phyloP scores from a whole-genome alignment of 2,888 invertebrate genomes.

The Phalera bucephala region DNA sequence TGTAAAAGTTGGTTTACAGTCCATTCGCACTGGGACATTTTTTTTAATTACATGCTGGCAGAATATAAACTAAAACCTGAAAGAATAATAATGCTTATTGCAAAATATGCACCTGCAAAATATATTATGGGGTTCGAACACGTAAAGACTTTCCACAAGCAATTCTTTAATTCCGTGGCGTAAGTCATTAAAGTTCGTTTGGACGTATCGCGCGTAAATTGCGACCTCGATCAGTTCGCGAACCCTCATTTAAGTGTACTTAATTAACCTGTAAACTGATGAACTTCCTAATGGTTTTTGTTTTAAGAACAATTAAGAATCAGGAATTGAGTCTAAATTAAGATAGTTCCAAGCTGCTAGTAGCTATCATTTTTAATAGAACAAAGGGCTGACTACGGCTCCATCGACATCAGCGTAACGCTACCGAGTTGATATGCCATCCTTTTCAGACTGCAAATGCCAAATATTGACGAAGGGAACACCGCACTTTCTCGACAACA shows the following conservation, averaged over 20 bases:
- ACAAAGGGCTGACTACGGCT: background rate
- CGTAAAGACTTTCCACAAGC: background rate
- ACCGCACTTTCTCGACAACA: no score
- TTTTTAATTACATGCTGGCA: no score
- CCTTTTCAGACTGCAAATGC: no score
- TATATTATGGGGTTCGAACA: background rate
- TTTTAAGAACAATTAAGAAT: slow-evolving; percentile 29
- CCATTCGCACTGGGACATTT: no score
- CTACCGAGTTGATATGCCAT: no score
- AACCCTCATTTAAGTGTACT: slow-evolving; percentile 47
- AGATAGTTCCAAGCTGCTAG: background rate
- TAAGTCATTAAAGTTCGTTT: slow-evolving; percentile 55
- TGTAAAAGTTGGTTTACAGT: no score
- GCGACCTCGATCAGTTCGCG: slow-evolving; percentile 53
- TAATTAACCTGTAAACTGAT: slow-evolving; percentile 48
- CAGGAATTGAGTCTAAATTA: slow-evolving; percentile 12
- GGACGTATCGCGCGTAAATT: slow-evolving; percentile 45
- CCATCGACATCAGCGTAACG: no score
- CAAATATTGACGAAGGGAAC: no score
- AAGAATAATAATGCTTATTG: background rate
- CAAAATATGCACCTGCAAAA: background rate
- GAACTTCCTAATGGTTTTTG: slow-evolving; percentile 38
- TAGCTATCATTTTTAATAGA: background rate
- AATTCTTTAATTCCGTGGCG: slow-evolving; percentile 13
- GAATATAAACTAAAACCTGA: background rate